These are phyloP conservation scores for Tauraco erythrolophus DNA, from an alignment of 2,113 vertebrate genomes.

Conservation along the genomic window DNA sequence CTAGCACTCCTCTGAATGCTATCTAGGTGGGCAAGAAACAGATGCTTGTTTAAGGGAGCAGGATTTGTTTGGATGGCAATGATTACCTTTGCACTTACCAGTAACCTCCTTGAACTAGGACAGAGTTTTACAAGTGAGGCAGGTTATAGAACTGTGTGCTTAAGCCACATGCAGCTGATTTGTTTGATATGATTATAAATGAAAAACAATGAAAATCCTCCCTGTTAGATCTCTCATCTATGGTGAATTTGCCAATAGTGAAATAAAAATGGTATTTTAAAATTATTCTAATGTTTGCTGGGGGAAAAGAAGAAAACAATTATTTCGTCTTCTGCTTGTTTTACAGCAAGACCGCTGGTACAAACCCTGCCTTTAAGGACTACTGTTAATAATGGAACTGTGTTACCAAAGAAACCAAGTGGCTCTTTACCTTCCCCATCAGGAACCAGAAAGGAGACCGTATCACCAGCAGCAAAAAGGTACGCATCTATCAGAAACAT, in stretches of 20 bases:
- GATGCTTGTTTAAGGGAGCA: not conserved
- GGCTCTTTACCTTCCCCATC: conserved; percentile 91
- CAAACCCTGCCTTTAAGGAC: conserved; percentile 90
- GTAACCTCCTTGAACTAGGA: not conserved
- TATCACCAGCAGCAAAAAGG: conserved; percentile 85
- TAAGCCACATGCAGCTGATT: not conserved
- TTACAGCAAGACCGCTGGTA: conserved; percentile 91
- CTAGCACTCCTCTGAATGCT: not conserved
- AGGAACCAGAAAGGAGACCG: conserved; percentile 87
- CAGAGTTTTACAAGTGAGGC: not conserved
- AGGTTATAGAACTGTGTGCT: not conserved
- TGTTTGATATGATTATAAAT: not conserved
- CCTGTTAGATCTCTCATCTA: not conserved
- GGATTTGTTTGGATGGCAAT: not conserved
- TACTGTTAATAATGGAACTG: conserved; percentile 92
- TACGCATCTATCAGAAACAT: conserved; percentile 39
- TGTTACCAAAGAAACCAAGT: conserved; percentile 94
- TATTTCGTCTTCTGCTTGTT: conserved; percentile 12
- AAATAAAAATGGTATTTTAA: not conserved
- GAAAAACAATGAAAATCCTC: not conserved
- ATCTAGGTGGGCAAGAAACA: not conserved
- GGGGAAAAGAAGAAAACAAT: not conserved
- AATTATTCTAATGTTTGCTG: not conserved
- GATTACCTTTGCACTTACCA: not conserved
- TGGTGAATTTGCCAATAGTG: not conserved